Evolutionary conservation across 2,888 invertebrate genomes (phyloP), one percentile per base, ranked within the genome.

Genomic region (Bimastos eiseni): DNA sequence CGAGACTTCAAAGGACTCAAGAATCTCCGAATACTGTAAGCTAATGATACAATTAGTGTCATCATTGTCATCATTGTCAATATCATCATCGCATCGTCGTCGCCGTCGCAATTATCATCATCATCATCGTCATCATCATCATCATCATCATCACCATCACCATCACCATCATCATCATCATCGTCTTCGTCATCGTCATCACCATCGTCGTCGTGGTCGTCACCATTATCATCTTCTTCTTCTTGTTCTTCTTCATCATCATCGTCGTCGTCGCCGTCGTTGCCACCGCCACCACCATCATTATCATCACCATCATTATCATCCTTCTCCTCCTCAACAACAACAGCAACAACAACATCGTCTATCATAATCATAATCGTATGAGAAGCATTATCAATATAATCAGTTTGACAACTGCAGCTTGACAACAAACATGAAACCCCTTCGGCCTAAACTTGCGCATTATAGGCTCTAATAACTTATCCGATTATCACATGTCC

Each of bases 11-110:
- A 97, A 94, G 97, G 97, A 93, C 96, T 98, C 95, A 97, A 97
- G 92, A 97, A 97, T 93, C 96, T 98, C 89, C 97, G 97, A 95
- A 97, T 98, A 94, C 96, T 98, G 98, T 98, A 96, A 98, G 98
- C 98, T n/a, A 70, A 13, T 70, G 6, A 70, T n/a, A n/a, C n/a
- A n/a, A 90, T 83, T 83, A 49, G 17, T n/a, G 70, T 70, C 13
- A 30, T 70, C n/a, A 70, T 70, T 11, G n/a, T 49, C 49, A 90
- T 91, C 91, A 83, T 89, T 89, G 8, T 90, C 89, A 49, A 89
- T 83, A 49, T 90, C 90, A 90, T 89, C 90, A 89, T 90, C 89
- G 89, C 90, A 89, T 90, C 90, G 70, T 90, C 89, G 70, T 90
- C 89, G 70, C 89, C 90, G 49, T 89, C 91, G 3, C 38, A 83